phyloP scores from a whole-genome alignment of 2,888 invertebrate species.

The Automeris io region DNA sequence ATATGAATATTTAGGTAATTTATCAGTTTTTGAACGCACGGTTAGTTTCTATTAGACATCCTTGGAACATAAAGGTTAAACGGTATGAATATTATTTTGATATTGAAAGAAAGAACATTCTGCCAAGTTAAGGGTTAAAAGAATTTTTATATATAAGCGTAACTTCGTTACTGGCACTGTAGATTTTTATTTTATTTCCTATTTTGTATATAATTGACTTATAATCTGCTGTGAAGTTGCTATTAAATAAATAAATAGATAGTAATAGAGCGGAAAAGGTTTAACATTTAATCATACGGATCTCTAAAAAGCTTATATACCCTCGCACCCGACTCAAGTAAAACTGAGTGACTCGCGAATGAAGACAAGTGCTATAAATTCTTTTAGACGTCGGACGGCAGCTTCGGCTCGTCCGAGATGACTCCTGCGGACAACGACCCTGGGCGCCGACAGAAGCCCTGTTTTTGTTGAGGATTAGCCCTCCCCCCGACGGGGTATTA shows the following conservation, averaged over 20 bases:
- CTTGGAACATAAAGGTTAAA: too few relatives aligned
- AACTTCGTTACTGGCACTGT: too few relatives aligned
- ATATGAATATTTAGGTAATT: too few relatives aligned
- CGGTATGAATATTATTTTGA: too few relatives aligned
- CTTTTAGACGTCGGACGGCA: constrained; percentile 22
- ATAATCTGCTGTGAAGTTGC: too few relatives aligned
- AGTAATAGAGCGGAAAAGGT: neutral
- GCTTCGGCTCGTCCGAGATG: constrained; percentile 43
- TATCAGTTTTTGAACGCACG: too few relatives aligned
- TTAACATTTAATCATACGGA: constrained; percentile 11
- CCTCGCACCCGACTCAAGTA: constrained; percentile 12
- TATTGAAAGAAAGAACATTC: too few relatives aligned
- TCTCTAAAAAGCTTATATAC: constrained; percentile 2
- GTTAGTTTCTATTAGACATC: too few relatives aligned
- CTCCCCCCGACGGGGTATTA: constrained; percentile 14
- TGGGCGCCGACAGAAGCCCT: constrained; percentile 46
- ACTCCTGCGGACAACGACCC: constrained; percentile 51
- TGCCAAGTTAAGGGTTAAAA: too few relatives aligned
- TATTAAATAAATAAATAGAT: neutral
- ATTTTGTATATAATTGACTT: too few relatives aligned
- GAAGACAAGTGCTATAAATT: constrained; percentile 21
- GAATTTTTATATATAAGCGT: too few relatives aligned
- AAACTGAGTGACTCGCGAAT: constrained; percentile 27
- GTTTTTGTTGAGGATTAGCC: constrained; percentile 56
- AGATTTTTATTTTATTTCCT: too few relatives aligned